Evolutionary conservation across 1,140 invertebrate species (phyloP), one percentile per base, ranked within the genome.

Genomic region (Charaxes varanes): DNA sequence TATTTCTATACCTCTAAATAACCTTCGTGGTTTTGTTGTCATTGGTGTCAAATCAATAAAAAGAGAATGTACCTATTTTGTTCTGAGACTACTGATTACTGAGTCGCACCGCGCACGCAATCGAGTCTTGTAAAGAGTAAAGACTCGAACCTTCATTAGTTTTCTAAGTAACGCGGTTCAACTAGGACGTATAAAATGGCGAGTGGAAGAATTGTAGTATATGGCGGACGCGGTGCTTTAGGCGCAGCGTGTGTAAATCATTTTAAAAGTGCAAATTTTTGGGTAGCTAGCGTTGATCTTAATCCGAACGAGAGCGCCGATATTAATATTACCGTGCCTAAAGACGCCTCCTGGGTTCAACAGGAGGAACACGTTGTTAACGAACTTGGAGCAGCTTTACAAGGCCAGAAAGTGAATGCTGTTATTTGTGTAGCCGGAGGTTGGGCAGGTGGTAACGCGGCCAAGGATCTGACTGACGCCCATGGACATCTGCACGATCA

Each of bases 361-460:
- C 97, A 99, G 86, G 92, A 94, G 78, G 53, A 82, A 11, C 65
- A 84, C 24, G 91, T 94, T 18, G 62, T 93, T 1, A 66, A 78
- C 24, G 86, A 91, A 67, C 79, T 94, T 1, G 84, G 83, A 8
- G 67, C 85, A 30, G 84, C 88, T 10, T 71, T 94, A 14, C 87
- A 88, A 58, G 90, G 88, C 30, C 81, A 92, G 18, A 97, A 98
- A 86, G 64, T 99, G 13, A 97, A 99, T 87, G 97, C 95, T 16
- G 90, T 99, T 27, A 93, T 99, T 54, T 99, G 97, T 86, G 97
- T 99, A 8, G 98, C 98, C 42, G 98, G 97, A 36, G 98, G 98
- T 23, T 99, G 98, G 98, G 96, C 97, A 28, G 97, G 97, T 60
- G 93, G 93, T 19, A 94, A 94, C 86, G 92, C 95, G 31, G n/a